Percentiles rank a stretch among this genome's conserved stretches.
Evolutionary conservation across 2,888 invertebrate species (phyloP).

Genomic region (Heliconius cydno): DNA sequence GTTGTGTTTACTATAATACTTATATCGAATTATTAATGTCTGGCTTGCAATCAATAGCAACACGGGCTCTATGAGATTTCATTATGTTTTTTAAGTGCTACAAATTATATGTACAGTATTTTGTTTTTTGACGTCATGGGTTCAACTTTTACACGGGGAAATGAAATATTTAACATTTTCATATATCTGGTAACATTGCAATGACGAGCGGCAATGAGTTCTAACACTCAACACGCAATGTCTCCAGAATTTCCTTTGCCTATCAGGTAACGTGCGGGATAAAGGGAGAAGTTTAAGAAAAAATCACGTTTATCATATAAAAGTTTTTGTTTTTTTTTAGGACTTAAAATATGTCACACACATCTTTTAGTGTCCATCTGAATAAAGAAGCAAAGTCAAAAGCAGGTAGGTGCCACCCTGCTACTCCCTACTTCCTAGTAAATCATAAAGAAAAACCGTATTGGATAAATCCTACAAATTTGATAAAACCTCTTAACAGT

Average conservation of each 20-base stretch:
- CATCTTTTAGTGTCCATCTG: no score
- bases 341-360: no score
- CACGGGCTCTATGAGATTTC: background rate
- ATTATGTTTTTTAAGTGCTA: background rate
- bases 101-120: no score
- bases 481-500: background rate
- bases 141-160: no score
- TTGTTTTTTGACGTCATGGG: no score
- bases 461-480: no score
- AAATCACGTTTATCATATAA: background rate
- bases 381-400: no score
- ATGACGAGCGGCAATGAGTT: background rate
- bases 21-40: background rate
- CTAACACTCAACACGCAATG: no score
- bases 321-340: no score
- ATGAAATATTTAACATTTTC: background rate
- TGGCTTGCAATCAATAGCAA: background rate
- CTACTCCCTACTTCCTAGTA: no score
- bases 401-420: no score
- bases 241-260: background rate
- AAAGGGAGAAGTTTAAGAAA: background rate
- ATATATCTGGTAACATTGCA: background rate
- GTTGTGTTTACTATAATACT: background rate
- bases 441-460: no score
- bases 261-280: background rate